Evolutionary conservation across 1,140 invertebrate species (phyloP), one percentile per base, ranked within the genome.

Genomic region (Agraylea sexmaculata): DNA sequence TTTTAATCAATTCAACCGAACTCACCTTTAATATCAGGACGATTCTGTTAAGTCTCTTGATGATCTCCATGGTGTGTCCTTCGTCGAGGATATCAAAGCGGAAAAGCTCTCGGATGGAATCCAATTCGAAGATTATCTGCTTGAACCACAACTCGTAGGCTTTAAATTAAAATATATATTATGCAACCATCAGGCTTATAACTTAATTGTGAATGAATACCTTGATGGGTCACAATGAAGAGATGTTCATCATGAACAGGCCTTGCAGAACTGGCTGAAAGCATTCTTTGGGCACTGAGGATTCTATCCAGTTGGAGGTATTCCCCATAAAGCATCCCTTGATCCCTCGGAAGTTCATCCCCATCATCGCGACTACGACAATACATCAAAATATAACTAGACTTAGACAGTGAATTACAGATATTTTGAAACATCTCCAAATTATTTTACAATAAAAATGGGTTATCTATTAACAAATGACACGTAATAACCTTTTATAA

Each of bases 131-230:
- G 37, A 99, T 84, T 25, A 99, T 95, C 70, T 99, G 94, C 62
- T 98, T 98, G 70, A 99, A 99, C 95, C 95, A 99, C 11, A 99
- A 68, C 61, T 99, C 95, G 62, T 98, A 98, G 1, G 92, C 93
- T 96, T 67, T 44, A 69, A 71, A 11, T 25, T 25, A 7, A 25
- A 25, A 25, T 25, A n/a, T 25, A 25, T 25, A 25, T 7, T 7
- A 25, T 25, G n/a, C 23, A 25, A 7, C 7, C 23, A 25, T 7
- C 23, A 25, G 23, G n/a, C 7, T 6, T 7, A 7, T n/a, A 25
- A 11, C 25, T 48, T 4, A 20, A 33, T 23, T 27, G 12, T 17
- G 11, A 38, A 32, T 2, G 10, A 40, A 47, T 68, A 95, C 91
- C 88, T 85, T 98, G 93, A 71, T 98, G 93, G 18, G 89, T 96